Base-by-base conservation (phyloP, 2,888 invertebrate species). In the Ptilodon capucinus region DNA sequence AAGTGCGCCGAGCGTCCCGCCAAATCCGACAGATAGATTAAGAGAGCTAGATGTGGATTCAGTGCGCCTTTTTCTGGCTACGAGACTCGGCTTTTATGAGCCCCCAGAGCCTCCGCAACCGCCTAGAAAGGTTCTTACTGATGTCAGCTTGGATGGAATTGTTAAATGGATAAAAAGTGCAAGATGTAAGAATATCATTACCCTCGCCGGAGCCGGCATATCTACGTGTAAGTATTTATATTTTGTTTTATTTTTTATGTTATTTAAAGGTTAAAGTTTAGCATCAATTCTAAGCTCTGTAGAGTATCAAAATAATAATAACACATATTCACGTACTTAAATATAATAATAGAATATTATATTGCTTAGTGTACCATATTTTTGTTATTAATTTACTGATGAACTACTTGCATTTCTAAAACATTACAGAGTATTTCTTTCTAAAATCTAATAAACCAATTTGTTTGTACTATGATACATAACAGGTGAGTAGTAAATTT, bases 151-250 rank as follows among this genome's bases (percentile, higher is more conserved):
- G 55, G 95, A 96, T 63, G 97, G 96, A 1, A 89, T 98, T 44
- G 94, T 94, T 0, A 93, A 95, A 44, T 96, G 95, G 84, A 97
- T 98, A 58, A 93, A 95, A 64, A 93, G 93, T 50, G 93, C 93
- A 34, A 93, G 94, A 55, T 96, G 96, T 74, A 94, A 94, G 77
- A 97, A 97, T 68, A 94, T 99, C 46, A 95, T 99, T 48, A 97
- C 97, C 0, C 94, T 99, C 94, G 95, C 97, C 51, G 99, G 99
- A 52, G 99, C 99, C 63, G 99, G 99, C 42, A 98, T 99, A 73
- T 98, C 98, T 2, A 99, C 99, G 40, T 96, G 97, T 97, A 92
- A 94, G 94, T 92, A 43, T n/a, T n/a, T n/a, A n/a, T n/a, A n/a
- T n/a, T n/a, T 34, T 49, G 41, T 25, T 40, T 34, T 14, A 23